Evolutionary conservation across 2,113 vertebrate genomes (phyloP).

Genomic region (Azemiops feae): DNA sequence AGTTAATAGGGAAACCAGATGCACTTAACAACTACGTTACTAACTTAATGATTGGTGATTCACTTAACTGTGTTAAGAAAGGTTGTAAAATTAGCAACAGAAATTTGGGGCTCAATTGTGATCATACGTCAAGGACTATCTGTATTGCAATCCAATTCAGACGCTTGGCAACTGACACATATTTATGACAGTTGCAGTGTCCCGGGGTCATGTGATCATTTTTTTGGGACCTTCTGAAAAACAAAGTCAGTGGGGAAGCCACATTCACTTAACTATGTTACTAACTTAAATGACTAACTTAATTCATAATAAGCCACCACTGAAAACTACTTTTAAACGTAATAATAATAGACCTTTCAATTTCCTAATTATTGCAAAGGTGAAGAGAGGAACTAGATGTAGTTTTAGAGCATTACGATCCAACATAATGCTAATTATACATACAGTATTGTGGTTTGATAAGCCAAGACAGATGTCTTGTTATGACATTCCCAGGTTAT

Average conservation of each 20-base stretch:
- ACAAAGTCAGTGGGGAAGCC: no score
- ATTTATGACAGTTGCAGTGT: no score
- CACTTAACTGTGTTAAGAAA: not conserved
- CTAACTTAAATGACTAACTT: not conserved
- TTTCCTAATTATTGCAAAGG: not conserved
- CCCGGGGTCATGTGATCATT: no score
- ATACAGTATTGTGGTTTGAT: not conserved
- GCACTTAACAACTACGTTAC: not conserved
- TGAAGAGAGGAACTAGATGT: not conserved
- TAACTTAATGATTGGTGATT: no score
- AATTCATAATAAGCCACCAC: not conserved
- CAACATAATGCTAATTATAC: not conserved
- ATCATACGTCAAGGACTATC: not conserved
- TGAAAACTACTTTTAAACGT: not conserved
- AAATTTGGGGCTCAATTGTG: not conserved
- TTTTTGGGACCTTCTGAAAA: no score
- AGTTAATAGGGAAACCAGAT: not conserved
- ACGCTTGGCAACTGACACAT: no score
- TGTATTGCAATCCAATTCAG: not conserved
- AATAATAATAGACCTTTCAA: not conserved
- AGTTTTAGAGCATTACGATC: no score
- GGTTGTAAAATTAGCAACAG: not conserved
- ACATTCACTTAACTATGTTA: no score
- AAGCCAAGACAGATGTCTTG: not conserved
- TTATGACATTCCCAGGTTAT: not conserved